Conservation (phyloP, 2,888 invertebrate genomes). For the Sinohyriopsis cumingii region DNA sequence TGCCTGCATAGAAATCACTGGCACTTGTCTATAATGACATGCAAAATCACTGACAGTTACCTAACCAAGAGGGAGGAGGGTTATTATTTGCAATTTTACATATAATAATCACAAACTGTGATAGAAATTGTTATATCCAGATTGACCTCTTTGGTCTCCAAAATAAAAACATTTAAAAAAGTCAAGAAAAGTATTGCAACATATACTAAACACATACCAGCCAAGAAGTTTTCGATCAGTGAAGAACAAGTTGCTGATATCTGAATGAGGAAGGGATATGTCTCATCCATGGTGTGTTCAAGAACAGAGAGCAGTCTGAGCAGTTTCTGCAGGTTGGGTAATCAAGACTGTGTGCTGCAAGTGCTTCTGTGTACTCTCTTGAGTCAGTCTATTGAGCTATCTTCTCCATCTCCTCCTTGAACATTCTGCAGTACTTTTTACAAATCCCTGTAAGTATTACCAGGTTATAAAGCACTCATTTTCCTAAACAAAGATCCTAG, state of each 20-base stretch:
- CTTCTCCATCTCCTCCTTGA: constrained; percentile 26
- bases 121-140: no score
- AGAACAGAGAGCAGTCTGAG: constrained; percentile 14
- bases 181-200: no score
- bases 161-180: no score
- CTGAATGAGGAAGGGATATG: constrained; percentile 32
- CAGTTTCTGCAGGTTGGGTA: constrained; percentile 35
- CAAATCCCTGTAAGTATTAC: constrained; percentile 14
- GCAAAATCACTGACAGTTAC: no score
- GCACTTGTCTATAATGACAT: no score
- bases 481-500: no score
- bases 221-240: constrained; percentile 30
- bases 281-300: constrained; percentile 18
- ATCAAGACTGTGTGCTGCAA: constrained; percentile 28
- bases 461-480: no score
- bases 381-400: constrained; percentile 21
- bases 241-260: constrained; percentile 24
- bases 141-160: no score
- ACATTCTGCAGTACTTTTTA: constrained; percentile 13
- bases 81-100: no score
- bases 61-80: no score
- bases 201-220: constrained; percentile 13
- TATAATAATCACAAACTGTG: no score
- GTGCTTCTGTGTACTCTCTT: constrained; percentile 24
- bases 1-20: no score